Evolutionary conservation across 2,797 vertebrate species (phyloP).

Genomic region (Sarcoramphus papa): DNA sequence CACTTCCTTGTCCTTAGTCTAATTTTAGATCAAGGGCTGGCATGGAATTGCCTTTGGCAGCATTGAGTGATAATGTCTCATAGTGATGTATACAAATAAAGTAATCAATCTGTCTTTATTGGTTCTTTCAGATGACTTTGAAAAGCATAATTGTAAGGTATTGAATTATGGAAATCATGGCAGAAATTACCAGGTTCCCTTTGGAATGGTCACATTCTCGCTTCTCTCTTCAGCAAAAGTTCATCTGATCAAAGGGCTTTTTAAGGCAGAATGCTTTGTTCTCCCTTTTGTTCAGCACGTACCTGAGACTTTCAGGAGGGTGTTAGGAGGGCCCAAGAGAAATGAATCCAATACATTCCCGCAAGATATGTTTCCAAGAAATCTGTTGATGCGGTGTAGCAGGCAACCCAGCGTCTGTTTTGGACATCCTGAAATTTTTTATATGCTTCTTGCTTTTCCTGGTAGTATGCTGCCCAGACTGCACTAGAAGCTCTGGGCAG

Average conservation of each 20-base stretch:
- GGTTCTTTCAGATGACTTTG: constrained; percentile 34
- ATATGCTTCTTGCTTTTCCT: background rate
- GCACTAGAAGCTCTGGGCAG: background rate
- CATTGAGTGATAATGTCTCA: background rate
- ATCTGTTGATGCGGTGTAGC: background rate
- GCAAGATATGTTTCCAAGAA: background rate
- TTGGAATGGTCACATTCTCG: background rate
- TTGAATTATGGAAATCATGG: background rate
- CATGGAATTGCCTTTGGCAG: constrained; percentile 29
- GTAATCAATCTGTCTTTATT: constrained; percentile 39
- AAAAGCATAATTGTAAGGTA: background rate
- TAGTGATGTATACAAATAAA: constrained; percentile 1
- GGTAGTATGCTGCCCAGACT: background rate
- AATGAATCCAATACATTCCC: background rate
- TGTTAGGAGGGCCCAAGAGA: background rate
- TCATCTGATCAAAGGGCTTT: background rate
- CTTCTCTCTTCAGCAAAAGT: background rate
- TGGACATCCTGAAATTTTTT: background rate
- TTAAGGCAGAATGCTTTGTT: background rate
- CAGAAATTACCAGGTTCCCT: background rate
- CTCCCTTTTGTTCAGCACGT: background rate
- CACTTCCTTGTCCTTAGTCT: constrained; percentile 27
- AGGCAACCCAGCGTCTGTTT: background rate
- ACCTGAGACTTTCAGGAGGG: background rate
- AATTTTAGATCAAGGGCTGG: constrained; percentile 56